Percentiles rank a stretch among this genome's conserved stretches.
These are phyloP conservation scores for Dynastes hyllus DNA, from an alignment of 2,888 invertebrate genomes.

Conservation along the genomic window DNA sequence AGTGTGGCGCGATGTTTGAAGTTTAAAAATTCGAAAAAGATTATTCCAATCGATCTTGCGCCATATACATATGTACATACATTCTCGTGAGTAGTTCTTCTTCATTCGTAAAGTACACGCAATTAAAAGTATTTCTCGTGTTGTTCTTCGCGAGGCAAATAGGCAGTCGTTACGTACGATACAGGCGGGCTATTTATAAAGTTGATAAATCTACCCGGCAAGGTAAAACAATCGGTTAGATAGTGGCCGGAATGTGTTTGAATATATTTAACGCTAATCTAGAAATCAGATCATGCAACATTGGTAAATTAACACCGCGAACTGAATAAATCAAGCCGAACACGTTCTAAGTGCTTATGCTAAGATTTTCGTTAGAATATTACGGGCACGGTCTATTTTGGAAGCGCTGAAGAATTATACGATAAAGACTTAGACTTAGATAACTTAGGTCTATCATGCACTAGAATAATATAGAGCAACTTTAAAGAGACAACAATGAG, in stretches of 20 bases:
- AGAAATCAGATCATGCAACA: constrained; percentile 28
- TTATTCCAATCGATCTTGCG: too few species aligned
- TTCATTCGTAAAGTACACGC: background rate
- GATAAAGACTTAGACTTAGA: too few species aligned
- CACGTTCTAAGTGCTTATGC: background rate
- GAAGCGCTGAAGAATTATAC: too few species aligned
- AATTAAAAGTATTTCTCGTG: background rate
- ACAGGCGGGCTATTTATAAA: constrained; percentile 7
- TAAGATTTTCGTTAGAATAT: background rate
- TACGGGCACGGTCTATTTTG: background rate
- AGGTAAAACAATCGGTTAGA: constrained; percentile 22
- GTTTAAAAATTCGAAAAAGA: too few species aligned
- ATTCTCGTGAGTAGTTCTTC: background rate
- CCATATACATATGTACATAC: background rate
- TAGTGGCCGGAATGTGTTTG: constrained; percentile 19
- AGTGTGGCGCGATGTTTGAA: too few species aligned
- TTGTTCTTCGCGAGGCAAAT: too few species aligned
- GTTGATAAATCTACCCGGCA: constrained; percentile 16
- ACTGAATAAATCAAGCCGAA: background rate
- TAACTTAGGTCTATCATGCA: too few species aligned
- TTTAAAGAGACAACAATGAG: too few species aligned
- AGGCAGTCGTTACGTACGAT: background rate
- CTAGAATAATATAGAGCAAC: too few species aligned
- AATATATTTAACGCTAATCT: constrained; percentile 28
- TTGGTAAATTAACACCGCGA: constrained; percentile 4